Conservation (phyloP, 1,140 invertebrate species). For the Aphelinus certus region DNA sequence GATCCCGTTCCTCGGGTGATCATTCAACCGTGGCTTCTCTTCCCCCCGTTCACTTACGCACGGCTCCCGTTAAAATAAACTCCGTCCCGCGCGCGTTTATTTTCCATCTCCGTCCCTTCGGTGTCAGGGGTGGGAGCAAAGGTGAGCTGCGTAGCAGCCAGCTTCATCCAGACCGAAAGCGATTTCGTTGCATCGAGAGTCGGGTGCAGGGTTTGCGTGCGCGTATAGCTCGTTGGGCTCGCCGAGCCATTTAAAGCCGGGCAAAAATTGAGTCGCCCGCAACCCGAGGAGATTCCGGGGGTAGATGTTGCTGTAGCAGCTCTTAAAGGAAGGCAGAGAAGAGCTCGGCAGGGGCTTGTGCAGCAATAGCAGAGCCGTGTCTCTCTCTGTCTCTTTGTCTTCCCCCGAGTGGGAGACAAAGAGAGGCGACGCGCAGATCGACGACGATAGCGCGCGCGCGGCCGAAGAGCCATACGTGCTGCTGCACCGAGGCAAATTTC, state of each 20-base stretch:
- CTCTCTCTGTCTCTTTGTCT: not conserved
- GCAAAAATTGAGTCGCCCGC: slow-evolving; percentile 37
- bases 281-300: not conserved
- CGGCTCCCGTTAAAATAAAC: slow-evolving; percentile 17
- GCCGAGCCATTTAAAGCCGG: slow-evolving; percentile 30
- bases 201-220: not conserved
- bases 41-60: too few species aligned
- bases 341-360: too few species aligned
- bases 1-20: too few species aligned
- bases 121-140: not conserved
- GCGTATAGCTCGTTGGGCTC: too few species aligned
- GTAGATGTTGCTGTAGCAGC: too few species aligned
- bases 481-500: too few species aligned
- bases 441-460: too few species aligned
- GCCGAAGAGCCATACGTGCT: too few species aligned
- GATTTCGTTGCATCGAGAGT: slow-evolving; percentile 23
- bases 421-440: not conserved
- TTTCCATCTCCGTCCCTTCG: slow-evolving; percentile 23
- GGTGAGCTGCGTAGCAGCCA: not conserved
- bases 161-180: slow-evolving; percentile 4
- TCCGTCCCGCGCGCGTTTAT: slow-evolving; percentile 3
- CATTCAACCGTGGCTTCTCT: too few species aligned
- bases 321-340: too few species aligned
- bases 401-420: not conserved
- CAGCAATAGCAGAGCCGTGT: too few species aligned